These are phyloP conservation scores for Pyrgus malvae DNA, from an alignment of 2,888 invertebrate genomes.

Conservation along the genomic window DNA sequence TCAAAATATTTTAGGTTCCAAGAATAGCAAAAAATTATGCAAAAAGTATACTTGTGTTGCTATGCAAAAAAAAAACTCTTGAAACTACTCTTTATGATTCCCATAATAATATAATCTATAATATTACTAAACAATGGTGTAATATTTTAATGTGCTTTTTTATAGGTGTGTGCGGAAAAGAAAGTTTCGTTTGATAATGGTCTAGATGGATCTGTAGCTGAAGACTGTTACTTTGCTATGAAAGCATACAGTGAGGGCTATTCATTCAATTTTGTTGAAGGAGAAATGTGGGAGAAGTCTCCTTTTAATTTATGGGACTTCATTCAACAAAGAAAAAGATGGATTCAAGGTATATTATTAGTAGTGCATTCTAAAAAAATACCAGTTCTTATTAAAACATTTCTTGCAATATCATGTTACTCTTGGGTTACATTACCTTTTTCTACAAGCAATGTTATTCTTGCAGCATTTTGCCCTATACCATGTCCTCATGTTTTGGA, in stretches of 20 bases:
- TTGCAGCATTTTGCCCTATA: constrained; percentile 93
- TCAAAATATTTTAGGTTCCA: too few species aligned
- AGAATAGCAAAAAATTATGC: too few species aligned
- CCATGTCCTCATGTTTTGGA: constrained; percentile 92
- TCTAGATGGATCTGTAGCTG: constrained; percentile 97
- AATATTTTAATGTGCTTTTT: background rate
- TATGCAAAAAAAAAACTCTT: too few species aligned
- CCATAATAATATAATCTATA: too few species aligned
- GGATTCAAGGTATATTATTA: constrained; percentile 95
- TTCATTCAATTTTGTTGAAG: constrained; percentile 97
- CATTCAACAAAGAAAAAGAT: constrained; percentile 96
- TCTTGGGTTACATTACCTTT: constrained; percentile 98
- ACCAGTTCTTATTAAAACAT: constrained; percentile 88
- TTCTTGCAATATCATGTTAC: constrained; percentile 94
- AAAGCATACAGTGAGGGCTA: constrained; percentile 95
- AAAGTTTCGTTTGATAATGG: constrained; percentile 98
- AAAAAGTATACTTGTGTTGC: too few species aligned
- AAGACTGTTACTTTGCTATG: constrained; percentile 99
- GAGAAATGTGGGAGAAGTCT: constrained; percentile 99
- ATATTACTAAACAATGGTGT: too few species aligned
- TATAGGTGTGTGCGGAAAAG: constrained; percentile 92
- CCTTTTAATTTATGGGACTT: constrained; percentile 98
- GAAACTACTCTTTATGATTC: too few species aligned
- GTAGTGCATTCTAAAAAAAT: constrained; percentile 94
- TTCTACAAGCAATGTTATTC: constrained; percentile 93